phyloP scores from a whole-genome alignment of 2,888 invertebrate genomes.

The Exocentrus adspersus region DNA sequence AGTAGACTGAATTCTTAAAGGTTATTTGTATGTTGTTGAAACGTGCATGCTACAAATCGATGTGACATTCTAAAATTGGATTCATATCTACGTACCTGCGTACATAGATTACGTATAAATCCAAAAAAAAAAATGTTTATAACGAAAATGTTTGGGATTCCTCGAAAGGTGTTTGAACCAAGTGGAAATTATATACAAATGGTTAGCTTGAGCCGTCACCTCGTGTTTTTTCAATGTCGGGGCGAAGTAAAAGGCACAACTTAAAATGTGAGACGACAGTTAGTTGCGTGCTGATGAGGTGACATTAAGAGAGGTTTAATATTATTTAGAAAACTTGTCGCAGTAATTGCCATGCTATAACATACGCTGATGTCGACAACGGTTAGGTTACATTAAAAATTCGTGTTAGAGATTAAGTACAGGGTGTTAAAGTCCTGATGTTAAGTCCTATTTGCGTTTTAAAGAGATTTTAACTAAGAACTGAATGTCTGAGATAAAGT shows the following conservation, averaged over 20 bases:
- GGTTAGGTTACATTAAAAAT: too few species aligned
- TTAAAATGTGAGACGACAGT: background rate
- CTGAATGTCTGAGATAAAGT: too few species aligned
- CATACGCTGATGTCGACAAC: too few species aligned
- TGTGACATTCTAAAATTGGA: background rate
- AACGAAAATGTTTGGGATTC: constrained; percentile 4
- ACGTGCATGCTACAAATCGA: too few species aligned
- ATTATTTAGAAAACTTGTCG: constrained; percentile 60
- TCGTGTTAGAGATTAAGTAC: too few species aligned
- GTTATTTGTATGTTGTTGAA: too few species aligned
- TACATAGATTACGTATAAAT: background rate
- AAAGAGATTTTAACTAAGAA: too few species aligned
- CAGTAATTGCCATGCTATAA: background rate
- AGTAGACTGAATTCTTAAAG: too few species aligned
- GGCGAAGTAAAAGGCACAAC: background rate
- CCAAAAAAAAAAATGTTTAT: background rate
- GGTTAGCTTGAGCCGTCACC: constrained; percentile 2
- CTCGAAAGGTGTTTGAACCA: background rate
- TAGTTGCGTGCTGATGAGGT: constrained; percentile 55
- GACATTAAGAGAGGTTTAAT: constrained; percentile 58
- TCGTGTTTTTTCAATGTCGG: background rate
- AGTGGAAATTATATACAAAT: constrained; percentile 14
- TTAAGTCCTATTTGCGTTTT: too few species aligned
- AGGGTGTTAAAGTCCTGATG: too few species aligned
- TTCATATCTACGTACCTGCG: background rate